Conservation (phyloP, 2,888 invertebrate genomes). For the Neuroscelio doddi region DNA sequence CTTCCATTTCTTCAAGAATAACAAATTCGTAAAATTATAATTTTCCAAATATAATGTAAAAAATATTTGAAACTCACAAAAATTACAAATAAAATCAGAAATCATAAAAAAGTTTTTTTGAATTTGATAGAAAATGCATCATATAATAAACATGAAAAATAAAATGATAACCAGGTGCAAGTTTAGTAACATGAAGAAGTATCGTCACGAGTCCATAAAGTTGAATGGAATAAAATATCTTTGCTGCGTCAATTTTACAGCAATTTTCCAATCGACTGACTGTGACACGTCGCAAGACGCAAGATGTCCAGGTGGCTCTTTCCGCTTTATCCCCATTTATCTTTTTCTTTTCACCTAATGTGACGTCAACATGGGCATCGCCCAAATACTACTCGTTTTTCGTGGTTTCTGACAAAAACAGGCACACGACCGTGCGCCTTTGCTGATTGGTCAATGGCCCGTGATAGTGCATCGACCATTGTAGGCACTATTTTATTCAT, state of each 20-base stretch:
- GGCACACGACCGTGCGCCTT: constrained; percentile 37
- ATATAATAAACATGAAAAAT: too few species aligned
- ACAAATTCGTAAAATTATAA: too few species aligned
- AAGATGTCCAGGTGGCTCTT: constrained; percentile 42
- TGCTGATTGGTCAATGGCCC: constrained; percentile 49
- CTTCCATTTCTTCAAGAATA: too few species aligned
- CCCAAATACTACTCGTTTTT: constrained; percentile 48
- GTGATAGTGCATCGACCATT: constrained; percentile 38
- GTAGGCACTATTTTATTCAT: constrained; percentile 28
- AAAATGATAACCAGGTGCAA: too few species aligned
- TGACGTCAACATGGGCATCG: constrained; percentile 39
- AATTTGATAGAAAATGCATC: too few species aligned
- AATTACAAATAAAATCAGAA: too few species aligned
- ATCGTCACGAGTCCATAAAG: constrained; percentile 54
- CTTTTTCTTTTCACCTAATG: constrained; percentile 16
- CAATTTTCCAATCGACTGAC: constrained; percentile 68
- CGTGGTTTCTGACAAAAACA: constrained; percentile 52
- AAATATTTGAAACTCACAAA: too few species aligned
- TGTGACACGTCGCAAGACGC: constrained; percentile 41
- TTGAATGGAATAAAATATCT: constrained; percentile 68
- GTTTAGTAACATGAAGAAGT: too few species aligned
- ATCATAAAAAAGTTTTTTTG: too few species aligned
- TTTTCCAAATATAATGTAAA: too few species aligned
- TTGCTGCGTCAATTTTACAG: constrained; percentile 70
- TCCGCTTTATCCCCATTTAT: constrained; percentile 37